Percentiles rank a stretch among this genome's conserved stretches.
Evolutionary conservation across 2,797 vertebrate genomes (phyloP).

Genomic region (Sebastes itinus): DNA sequence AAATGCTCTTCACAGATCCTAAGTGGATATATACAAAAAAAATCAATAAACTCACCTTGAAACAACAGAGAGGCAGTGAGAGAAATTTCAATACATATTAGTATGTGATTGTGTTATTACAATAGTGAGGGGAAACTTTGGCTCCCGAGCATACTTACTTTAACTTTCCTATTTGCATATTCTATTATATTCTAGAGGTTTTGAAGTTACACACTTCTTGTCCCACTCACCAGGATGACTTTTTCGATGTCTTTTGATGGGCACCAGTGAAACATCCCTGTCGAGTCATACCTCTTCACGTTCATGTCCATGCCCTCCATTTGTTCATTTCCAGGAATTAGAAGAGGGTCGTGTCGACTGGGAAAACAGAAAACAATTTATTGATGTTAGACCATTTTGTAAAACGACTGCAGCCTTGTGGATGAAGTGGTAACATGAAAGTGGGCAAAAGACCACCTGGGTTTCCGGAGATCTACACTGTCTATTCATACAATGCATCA

Average conservation of each 20-base stretch:
- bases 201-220: neutral
- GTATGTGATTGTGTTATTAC: slow-evolving; percentile 60
- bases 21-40: slow-evolving; percentile 35
- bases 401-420: neutral
- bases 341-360: slow-evolving; percentile 94
- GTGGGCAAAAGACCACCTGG: neutral
- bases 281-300: slow-evolving; percentile 98
- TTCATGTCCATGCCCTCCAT: slow-evolving; percentile 99
- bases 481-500: neutral
- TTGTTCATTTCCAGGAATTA: slow-evolving; percentile 96
- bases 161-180: neutral
- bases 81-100: slow-evolving; percentile 80
- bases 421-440: neutral
- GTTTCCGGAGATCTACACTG: neutral
- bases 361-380: slow-evolving; percentile 25
- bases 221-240: slow-evolving; percentile 95
- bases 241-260: slow-evolving; percentile 98
- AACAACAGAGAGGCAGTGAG: slow-evolving; percentile 81
- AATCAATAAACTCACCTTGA: slow-evolving; percentile 80
- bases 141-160: slow-evolving; percentile 59
- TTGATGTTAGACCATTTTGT: slow-evolving; percentile 1
- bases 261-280: slow-evolving; percentile 99
- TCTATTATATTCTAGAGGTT: neutral
- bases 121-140: slow-evolving; percentile 45
- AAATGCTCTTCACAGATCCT: slow-evolving; percentile 46